phyloP scores from a whole-genome alignment of 2,113 vertebrate species.

The Litocranius walleri region DNA sequence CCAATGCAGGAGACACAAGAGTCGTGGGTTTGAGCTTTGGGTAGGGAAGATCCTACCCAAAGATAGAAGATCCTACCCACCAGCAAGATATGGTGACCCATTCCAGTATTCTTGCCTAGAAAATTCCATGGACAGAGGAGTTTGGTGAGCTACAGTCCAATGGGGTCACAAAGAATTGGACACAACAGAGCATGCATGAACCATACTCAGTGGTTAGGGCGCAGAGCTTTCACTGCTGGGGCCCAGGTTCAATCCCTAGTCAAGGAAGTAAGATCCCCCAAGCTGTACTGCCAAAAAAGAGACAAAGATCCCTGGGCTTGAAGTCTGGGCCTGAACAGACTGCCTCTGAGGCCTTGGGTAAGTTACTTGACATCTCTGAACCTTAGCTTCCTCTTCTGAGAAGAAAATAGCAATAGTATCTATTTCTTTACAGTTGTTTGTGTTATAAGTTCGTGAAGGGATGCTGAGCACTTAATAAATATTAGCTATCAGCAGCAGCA shows the following conservation, averaged over 20 bases:
- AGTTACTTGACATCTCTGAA: background rate
- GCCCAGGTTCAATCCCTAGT: background rate
- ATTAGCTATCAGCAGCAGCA: background rate
- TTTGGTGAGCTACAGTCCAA: background rate
- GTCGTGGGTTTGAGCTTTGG: background rate
- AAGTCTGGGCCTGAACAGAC: background rate
- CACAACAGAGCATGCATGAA: background rate
- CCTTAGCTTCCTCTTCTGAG: background rate
- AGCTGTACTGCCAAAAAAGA: background rate
- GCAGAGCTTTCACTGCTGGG: background rate
- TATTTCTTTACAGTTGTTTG: too few relatives aligned
- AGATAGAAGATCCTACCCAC: too few relatives aligned
- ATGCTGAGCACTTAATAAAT: background rate
- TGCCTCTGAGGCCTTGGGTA: background rate
- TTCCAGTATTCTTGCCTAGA: background rate
- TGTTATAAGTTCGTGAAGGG: background rate
- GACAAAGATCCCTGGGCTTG: background rate
- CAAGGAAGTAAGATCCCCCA: background rate
- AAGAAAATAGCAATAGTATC: background rate
- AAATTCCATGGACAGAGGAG: background rate
- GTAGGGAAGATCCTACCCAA: background rate
- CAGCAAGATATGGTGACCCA: background rate
- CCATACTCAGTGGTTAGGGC: background rate
- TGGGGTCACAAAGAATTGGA: background rate
- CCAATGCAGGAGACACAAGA: background rate